Base-by-base conservation (phyloP, 2,888 invertebrate species). In the Cynaeus angustus region DNA sequence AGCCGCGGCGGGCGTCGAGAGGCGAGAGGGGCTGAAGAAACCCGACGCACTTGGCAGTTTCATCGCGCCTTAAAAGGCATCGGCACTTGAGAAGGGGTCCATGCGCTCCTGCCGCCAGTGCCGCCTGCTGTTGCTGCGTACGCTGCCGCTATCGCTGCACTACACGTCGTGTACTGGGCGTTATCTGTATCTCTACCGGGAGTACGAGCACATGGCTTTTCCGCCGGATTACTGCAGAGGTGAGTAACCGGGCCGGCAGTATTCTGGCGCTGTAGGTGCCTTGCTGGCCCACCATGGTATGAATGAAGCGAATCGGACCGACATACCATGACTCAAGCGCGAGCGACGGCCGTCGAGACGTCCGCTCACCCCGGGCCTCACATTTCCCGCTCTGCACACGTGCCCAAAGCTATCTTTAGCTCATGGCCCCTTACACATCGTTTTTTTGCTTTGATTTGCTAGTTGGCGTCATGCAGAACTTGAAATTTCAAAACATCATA, bases 61-160 rank as follows among this genome's bases (percentile, higher is more conserved):
- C 80, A 80, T 81, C 85, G 85, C 83, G 78, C 85, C 85, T 83
- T 85, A 84, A 83, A 85, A 84, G 85, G 85, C 77, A 83, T 82
- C 80, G 82, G 82, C 78, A 84, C 82, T 83, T 83, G 83, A 83
- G 83, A 83, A 83, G 84, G 84, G 84, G 83, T 80, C 82, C 78
- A 68, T 72, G 72, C 72, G 74, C 73, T 81, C 59, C 58, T 56
- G 62, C 56, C 41, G 80, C 81, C 80, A 74, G 77, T 73, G 53
- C 53, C 71, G 73, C 21, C 33, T 21, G 30, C 30, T 55, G 65
- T 30, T 56, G 66, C 66, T 56, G 55, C 66, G 66, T 56, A 64
- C 56, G 69, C 64, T 52, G 59, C 43, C 30, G 50, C 53, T 53
- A 53, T 53, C 71, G 70, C 70, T 71, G 68, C 70, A 66, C 66